These are phyloP conservation scores for Galaxea fascicularis DNA, from an alignment of 92 coral and sea anemone species.

Conservation along the genomic window DNA sequence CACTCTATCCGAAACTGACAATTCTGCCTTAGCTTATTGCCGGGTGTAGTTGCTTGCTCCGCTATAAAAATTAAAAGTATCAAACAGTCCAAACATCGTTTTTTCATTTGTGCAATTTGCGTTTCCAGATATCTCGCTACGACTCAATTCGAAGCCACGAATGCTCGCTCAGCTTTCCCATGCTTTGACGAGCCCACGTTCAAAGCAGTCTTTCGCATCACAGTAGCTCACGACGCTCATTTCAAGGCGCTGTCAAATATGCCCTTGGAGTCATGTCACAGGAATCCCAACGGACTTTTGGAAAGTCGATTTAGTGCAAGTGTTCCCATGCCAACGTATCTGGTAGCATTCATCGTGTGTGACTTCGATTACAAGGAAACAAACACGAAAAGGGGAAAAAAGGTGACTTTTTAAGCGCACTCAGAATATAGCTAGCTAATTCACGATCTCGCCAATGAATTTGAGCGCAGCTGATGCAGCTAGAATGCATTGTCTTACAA, in stretches of 20 bases:
- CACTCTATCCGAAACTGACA: no score
- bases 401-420: constrained; percentile 39
- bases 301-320: constrained; percentile 66
- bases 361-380: constrained; percentile 75
- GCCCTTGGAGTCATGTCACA: constrained; percentile 70
- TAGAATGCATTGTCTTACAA: no score
- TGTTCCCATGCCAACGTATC: constrained; percentile 91
- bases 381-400: constrained; percentile 68
- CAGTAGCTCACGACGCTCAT: constrained; percentile 62
- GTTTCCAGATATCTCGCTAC: constrained; percentile 73
- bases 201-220: constrained; percentile 83
- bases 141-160: constrained; percentile 92
- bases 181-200: constrained; percentile 95
- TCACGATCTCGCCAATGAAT: no score
- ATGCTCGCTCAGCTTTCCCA: constrained; percentile 91
- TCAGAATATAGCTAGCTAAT: not conserved
- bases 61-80: no score
- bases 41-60: no score
- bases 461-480: no score
- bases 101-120: not conserved
- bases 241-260: constrained; percentile 84
- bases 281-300: constrained; percentile 50
- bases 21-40: no score
- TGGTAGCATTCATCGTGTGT: constrained; percentile 89
- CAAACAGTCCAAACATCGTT: no score